Base-by-base conservation (phyloP, 2,797 vertebrate species). In the Epinephelus malabaricus region DNA sequence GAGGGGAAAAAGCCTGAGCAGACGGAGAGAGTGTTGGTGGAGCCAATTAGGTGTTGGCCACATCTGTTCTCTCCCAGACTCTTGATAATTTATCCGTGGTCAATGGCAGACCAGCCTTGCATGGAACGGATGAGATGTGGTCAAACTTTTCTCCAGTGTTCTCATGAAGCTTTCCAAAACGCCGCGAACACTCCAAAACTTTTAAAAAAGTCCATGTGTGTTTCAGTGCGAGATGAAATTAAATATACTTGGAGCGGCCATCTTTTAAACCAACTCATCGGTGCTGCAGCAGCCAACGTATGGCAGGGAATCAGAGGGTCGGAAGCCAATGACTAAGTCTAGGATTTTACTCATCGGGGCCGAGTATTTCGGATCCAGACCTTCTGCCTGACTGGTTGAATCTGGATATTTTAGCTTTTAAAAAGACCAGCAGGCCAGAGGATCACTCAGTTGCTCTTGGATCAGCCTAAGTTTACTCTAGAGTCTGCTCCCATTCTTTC, bases 371-470 rank as follows among this genome's bases (percentile, higher is more conserved):
- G 54, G 25, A 69, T 84, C 59, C 65, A 86, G 69, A 60, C 58
- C 51, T 71, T 18, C 59, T 50, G 83, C 65, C 70, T 50, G 73
- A 84, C 85, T 89, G 81, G 72, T 80, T 85, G 55, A 79, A 83
- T 85, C 83, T 88, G 80, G 78, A 87, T 86, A 81, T 88, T 85
- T 74, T 50, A 76, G 68, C 61, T 82, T 61, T 51, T 63, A 54
- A 81, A 34, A 78, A 82, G 70, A 78, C 78, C 50, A 61, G 74
- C 73, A 78, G 85, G 67, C 84, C 70, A 78, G 80, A 80, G 58
- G 78, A 86, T 85, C 85, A 19, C 73, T 86, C 70, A 78, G 92
- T 94, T 95, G 70, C 84, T 92, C 70, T 95, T 95, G 94, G 94
- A 95, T 69, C 62, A 1, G 1, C 47, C 40, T 45, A 7, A 40